Percentiles rank a stretch among this genome's conserved stretches.
Evolutionary conservation across 2,888 invertebrate genomes (phyloP).

Genomic region (Mythimna vitellina): DNA sequence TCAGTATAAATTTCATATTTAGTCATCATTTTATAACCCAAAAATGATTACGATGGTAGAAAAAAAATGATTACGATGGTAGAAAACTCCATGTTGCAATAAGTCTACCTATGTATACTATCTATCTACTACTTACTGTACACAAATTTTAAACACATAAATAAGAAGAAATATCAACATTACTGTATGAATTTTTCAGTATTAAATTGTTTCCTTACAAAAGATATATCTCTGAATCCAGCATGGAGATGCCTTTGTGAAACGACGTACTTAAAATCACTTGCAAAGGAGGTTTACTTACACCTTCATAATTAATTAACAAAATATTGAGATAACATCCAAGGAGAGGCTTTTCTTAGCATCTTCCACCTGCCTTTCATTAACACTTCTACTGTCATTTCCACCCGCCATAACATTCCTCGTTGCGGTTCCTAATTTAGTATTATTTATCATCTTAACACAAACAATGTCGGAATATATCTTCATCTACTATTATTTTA

Average conservation of each 20-base stretch:
- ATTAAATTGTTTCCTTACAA: neutral
- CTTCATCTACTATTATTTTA: neutral
- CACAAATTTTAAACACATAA: neutral
- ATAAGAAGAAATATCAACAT: neutral
- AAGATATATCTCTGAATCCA: conserved; percentile 18
- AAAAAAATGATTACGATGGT: too few relatives aligned
- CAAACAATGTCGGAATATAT: conserved; percentile 11
- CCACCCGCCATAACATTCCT: conserved; percentile 29
- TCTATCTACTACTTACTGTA: too few relatives aligned
- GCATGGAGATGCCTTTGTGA: conserved; percentile 1
- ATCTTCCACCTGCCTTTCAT: conserved; percentile 37
- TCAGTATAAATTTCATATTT: too few relatives aligned
- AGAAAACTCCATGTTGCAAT: too few relatives aligned
- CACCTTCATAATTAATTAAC: conserved; percentile 45
- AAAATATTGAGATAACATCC: conserved; percentile 36
- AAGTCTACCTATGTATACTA: too few relatives aligned
- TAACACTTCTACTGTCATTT: conserved; percentile 36
- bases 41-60: too few relatives aligned
- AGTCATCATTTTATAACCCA: too few relatives aligned
- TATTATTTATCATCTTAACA: conserved; percentile 34
- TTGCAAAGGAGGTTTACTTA: conserved; percentile 32
- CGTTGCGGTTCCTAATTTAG: conserved; percentile 24
- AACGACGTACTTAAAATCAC: conserved; percentile 39
- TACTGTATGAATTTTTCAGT: neutral
- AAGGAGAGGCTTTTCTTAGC: conserved; percentile 32